Conservation (phyloP, 2,888 invertebrate genomes). For the Lasioglossum zephyrum region DNA sequence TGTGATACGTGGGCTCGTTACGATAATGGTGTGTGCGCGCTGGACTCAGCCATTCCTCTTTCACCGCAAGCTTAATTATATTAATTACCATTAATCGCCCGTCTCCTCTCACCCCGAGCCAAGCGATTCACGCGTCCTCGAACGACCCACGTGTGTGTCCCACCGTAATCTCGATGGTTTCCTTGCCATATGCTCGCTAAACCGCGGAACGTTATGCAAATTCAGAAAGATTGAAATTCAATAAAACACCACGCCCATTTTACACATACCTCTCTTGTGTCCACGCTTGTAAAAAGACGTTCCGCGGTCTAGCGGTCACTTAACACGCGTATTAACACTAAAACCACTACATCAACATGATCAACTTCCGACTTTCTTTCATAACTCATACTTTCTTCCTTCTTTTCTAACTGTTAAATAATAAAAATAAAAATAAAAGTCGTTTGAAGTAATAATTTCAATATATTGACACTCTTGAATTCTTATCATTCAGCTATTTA, state of each 20-base stretch:
- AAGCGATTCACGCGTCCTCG: constrained; percentile 13
- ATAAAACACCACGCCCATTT: not conserved
- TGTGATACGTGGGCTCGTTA: constrained; percentile 74
- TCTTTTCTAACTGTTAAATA: not conserved
- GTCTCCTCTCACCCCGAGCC: constrained; percentile 22
- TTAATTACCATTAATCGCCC: constrained; percentile 68
- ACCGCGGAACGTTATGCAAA: constrained; percentile 27
- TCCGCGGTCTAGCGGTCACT: not conserved
- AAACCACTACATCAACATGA: not conserved
- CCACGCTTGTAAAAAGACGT: not conserved
- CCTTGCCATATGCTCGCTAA: constrained; percentile 44
- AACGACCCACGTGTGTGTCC: not conserved
- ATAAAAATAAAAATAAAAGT: too few species aligned
- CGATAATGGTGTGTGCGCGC: constrained; percentile 75
- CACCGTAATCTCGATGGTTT: constrained; percentile 27
- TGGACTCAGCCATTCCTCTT: constrained; percentile 73
- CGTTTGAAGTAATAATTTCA: too few species aligned
- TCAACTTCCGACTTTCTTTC: not conserved
- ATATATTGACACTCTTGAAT: too few species aligned
- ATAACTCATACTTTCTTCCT: not conserved
- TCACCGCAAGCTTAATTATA: constrained; percentile 59
- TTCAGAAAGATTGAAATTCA: not conserved
- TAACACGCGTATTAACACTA: not conserved
- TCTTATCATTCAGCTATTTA: too few species aligned
- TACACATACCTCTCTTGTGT: not conserved